phyloP scores from a whole-genome alignment of 2,797 vertebrate genomes.

The Masticophis lateralis region DNA sequence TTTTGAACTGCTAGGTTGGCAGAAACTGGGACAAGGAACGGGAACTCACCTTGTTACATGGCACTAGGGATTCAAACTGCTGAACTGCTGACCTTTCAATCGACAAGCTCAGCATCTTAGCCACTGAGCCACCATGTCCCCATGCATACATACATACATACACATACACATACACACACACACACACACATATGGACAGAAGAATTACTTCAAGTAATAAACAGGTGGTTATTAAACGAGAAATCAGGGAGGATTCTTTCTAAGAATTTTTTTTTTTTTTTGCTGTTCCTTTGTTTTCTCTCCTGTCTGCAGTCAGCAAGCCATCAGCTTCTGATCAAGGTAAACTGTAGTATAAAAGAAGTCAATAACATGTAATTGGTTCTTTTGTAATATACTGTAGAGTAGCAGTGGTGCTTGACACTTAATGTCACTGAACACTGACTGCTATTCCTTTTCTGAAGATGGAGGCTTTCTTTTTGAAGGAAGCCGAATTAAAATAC shows the following conservation, averaged over 20 bases:
- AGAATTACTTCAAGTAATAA: conserved; percentile 39
- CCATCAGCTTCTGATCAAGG: conserved; percentile 37
- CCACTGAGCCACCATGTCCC: no score
- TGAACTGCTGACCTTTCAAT: no score
- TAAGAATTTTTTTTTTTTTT: not conserved
- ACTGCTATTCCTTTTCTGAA: not conserved
- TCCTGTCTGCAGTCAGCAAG: not conserved
- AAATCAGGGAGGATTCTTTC: conserved; percentile 30
- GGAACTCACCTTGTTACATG: no score
- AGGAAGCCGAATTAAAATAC: conserved; percentile 5
- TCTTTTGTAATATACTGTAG: conserved; percentile 32
- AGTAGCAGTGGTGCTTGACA: conserved; percentile 18
- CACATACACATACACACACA: no score
- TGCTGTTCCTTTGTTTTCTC: not conserved
- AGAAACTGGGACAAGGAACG: no score
- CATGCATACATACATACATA: no score
- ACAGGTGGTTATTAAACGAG: not conserved
- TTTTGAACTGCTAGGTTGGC: no score
- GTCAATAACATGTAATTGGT: conserved; percentile 5
- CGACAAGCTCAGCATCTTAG: no score
- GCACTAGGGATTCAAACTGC: no score
- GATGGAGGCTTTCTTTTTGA: conserved; percentile 24
- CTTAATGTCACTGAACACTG: not conserved
- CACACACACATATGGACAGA: not conserved
- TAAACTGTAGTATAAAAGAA: conserved; percentile 29